phyloP scores from a whole-genome alignment of 2,797 vertebrate species.

The Thaleichthys pacificus region DNA sequence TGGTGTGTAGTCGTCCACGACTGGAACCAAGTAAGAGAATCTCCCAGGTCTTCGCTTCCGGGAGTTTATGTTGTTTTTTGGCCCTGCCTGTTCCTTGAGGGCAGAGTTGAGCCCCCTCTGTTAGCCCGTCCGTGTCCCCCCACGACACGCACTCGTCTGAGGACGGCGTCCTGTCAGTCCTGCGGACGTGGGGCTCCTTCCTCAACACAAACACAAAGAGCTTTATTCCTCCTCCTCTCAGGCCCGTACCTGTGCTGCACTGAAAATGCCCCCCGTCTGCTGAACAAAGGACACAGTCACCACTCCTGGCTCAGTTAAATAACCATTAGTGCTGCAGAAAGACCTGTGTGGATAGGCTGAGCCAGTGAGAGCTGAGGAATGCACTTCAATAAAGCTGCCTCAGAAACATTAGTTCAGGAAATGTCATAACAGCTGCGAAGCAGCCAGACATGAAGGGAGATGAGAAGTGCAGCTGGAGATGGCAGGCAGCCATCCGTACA shows the following conservation, averaged over 20 bases:
- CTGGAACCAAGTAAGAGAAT: constrained; percentile 1
- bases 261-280: constrained; percentile 53
- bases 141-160: constrained; percentile 44
- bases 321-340: constrained; percentile 69
- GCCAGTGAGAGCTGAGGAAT: constrained; percentile 67
- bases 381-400: constrained; percentile 68
- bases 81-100: constrained; percentile 37
- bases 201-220: constrained; percentile 50
- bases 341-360: constrained; percentile 67
- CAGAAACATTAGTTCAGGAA: constrained; percentile 64
- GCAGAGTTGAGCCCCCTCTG: constrained; percentile 27
- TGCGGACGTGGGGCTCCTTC: constrained; percentile 27
- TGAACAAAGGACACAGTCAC: constrained; percentile 71
- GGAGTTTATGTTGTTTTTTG: constrained; percentile 26
- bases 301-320: constrained; percentile 63
- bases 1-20: background rate
- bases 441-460: constrained; percentile 51
- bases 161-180: constrained; percentile 55
- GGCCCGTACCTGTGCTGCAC: constrained; percentile 50
- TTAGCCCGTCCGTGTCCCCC: constrained; percentile 61
- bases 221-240: constrained; percentile 51
- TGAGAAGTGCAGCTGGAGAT: constrained; percentile 63
- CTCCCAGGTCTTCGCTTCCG: background rate
- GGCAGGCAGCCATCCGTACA: constrained; percentile 52
- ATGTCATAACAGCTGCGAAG: constrained; percentile 62